phyloP scores from a whole-genome alignment of 1,140 invertebrate species.

The Drosophila sulfurigaster region DNA sequence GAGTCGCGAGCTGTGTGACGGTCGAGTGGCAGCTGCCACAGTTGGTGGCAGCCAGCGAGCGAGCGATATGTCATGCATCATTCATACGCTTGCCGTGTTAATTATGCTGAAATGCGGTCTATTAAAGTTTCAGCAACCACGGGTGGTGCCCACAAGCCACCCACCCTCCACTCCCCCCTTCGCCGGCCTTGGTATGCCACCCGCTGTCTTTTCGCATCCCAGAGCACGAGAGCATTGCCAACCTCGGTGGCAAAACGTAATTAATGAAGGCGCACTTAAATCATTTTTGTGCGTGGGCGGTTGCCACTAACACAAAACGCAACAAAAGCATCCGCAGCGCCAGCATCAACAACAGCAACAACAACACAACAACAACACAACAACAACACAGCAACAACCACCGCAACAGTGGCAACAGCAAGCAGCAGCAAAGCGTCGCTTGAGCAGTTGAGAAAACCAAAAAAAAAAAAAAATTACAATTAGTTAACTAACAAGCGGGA shows the following conservation, averaged over 20 bases:
- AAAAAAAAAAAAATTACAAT: conserved; percentile 66
- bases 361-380: conserved; percentile 8
- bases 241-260: conserved; percentile 65
- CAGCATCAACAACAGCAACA: conserved; percentile 32
- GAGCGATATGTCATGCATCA: conserved; percentile 70
- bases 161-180: background rate
- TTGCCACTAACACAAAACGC: conserved; percentile 46
- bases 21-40: conserved; percentile 5
- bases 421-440: background rate
- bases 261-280: conserved; percentile 82
- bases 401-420: conserved; percentile 16
- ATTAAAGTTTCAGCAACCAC: conserved; percentile 74
- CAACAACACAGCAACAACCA: background rate
- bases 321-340: conserved; percentile 41
- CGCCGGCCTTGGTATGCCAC: background rate
- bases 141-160: conserved; percentile 11
- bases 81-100: conserved; percentile 77
- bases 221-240: background rate
- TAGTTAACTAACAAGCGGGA: conserved; percentile 81
- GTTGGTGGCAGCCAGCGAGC: background rate
- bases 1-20: background rate
- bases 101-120: conserved; percentile 81
- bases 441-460: background rate
- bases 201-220: conserved; percentile 9
- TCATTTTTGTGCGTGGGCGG: conserved; percentile 77